These are phyloP conservation scores for Aromia moschata DNA, from an alignment of 2,888 invertebrate species.

Conservation along the genomic window DNA sequence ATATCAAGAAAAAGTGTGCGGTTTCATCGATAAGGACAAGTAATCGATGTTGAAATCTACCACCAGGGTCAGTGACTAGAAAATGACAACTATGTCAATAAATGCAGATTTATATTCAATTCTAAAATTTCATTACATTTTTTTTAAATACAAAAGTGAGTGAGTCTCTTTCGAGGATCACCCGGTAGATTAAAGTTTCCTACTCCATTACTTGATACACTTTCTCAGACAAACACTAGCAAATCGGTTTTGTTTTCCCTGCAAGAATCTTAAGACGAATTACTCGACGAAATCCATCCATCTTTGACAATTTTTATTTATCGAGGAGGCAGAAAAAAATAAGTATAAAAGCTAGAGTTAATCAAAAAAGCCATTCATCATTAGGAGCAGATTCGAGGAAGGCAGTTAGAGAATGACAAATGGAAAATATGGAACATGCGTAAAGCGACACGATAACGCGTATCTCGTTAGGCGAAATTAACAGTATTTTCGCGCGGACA, in stretches of 20 bases:
- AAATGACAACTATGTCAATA: too few species aligned
- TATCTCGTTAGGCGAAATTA: slow-evolving; percentile 57
- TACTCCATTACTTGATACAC: not conserved
- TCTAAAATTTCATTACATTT: too few species aligned
- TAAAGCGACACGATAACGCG: slow-evolving; percentile 50
- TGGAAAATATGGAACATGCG: slow-evolving; percentile 55
- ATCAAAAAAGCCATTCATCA: slow-evolving; percentile 55
- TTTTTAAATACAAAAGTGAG: too few species aligned
- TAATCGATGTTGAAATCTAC: too few species aligned
- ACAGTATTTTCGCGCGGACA: slow-evolving; percentile 57
- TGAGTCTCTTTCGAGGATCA: too few species aligned
- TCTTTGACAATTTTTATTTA: slow-evolving; percentile 37
- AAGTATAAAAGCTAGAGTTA: slow-evolving; percentile 42
- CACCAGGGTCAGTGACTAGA: too few species aligned
- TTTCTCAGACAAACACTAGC: not conserved
- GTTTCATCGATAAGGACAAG: too few species aligned
- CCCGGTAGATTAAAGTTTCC: too few species aligned
- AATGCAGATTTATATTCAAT: too few species aligned
- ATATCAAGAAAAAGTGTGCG: too few species aligned
- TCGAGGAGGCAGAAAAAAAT: slow-evolving; percentile 31
- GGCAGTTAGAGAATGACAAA: slow-evolving; percentile 54
- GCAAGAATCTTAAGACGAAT: slow-evolving; percentile 27
- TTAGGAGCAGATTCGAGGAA: slow-evolving; percentile 39
- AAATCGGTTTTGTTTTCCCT: not conserved
- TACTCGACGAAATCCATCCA: slow-evolving; percentile 32